A percentile compares a stretch with the other conserved stretches of the same genome.
Conservation (phyloP, 2,113 vertebrate species). For the Rattus rattus region DNA sequence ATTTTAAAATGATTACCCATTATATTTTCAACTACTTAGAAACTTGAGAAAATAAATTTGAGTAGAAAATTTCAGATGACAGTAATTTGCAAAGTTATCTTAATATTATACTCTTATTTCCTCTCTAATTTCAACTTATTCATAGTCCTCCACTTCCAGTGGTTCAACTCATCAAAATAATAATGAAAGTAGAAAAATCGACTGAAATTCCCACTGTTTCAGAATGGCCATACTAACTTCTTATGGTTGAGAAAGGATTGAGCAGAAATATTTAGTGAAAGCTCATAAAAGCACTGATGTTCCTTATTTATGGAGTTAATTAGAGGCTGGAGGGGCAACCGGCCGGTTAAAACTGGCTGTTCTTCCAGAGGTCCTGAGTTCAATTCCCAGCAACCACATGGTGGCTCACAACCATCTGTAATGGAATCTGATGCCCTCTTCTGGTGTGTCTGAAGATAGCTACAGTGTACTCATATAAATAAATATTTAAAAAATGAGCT, state of each 20-base stretch:
- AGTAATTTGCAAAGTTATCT: background rate
- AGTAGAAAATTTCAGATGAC: background rate
- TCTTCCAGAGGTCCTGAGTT: too few species aligned
- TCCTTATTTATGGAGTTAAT: background rate
- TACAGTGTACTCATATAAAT: too few species aligned
- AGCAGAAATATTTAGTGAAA: too few species aligned
- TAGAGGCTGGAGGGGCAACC: background rate
- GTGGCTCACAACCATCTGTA: too few species aligned
- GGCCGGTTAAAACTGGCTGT: too few species aligned
- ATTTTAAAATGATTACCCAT: background rate
- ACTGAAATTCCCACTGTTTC: background rate
- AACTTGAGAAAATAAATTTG: background rate
- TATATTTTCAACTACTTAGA: constrained; percentile 9
- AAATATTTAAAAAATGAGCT: too few species aligned
- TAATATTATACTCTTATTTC: background rate
- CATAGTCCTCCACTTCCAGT: background rate
- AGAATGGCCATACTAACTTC: background rate
- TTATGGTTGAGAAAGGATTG: too few species aligned
- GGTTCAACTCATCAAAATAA: background rate
- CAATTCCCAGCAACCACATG: too few species aligned
- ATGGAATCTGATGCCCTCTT: too few species aligned
- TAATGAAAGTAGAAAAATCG: background rate
- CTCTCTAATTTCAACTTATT: background rate
- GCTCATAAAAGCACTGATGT: too few species aligned
- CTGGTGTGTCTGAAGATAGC: too few species aligned